These are phyloP conservation scores for Zeuzera pyrina DNA, from an alignment of 2,888 invertebrate genomes.

Conservation along the genomic window DNA sequence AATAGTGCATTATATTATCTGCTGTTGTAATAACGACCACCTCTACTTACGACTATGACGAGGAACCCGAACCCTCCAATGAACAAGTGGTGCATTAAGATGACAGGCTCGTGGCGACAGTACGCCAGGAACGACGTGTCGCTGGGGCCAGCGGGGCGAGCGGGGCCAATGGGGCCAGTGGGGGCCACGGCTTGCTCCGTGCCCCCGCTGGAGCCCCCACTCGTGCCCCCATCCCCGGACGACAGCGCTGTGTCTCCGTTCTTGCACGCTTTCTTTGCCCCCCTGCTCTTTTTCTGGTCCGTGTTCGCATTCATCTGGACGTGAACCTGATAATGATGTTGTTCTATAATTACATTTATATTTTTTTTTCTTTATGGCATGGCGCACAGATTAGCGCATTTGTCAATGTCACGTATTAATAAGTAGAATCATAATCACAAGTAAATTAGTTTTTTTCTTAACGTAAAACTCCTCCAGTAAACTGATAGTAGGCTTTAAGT, in stretches of 20 bases:
- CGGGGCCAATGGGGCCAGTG: conserved; percentile 1
- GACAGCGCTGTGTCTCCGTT: conserved; percentile 19
- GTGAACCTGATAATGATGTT: conserved; percentile 35
- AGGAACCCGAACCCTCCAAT: conserved; percentile 83
- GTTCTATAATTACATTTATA: too few relatives aligned
- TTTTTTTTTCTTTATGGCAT: too few relatives aligned
- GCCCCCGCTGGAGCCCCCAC: conserved; percentile 14
- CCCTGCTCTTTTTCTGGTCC: conserved; percentile 18
- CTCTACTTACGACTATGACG: conserved; percentile 78
- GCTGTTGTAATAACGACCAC: too few relatives aligned
- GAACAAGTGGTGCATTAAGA: conserved; percentile 82
- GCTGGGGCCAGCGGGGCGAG: conserved; percentile 7
- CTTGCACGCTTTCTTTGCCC: conserved; percentile 18
- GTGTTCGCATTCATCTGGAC: conserved; percentile 36
- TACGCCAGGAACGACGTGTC: conserved; percentile 65
- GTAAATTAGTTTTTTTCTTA: too few relatives aligned
- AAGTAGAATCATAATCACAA: too few relatives aligned
- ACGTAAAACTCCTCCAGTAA: too few relatives aligned
- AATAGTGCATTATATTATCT: too few relatives aligned
- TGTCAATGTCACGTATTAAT: too few relatives aligned
- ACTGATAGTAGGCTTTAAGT: too few relatives aligned
- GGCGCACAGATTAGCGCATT: too few relatives aligned
- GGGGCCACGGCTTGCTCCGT: conserved; percentile 20
- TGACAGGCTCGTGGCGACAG: conserved; percentile 77
- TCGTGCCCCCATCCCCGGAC: conserved; percentile 17